Conservation (phyloP, 2,797 vertebrate genomes). For the Sylvia borin region DNA sequence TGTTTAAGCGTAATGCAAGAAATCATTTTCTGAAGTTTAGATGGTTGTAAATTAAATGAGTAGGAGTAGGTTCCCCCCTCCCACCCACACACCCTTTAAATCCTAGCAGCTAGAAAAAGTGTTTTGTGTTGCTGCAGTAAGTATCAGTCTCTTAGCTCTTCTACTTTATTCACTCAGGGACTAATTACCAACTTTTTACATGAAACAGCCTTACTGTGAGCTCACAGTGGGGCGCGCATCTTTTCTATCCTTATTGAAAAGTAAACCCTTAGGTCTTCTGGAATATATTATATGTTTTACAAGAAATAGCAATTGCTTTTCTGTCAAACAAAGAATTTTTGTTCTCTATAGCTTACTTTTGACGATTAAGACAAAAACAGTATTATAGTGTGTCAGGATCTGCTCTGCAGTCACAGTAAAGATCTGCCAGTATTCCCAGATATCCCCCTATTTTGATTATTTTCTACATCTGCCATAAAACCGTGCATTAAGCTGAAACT, state of each 20-base stretch:
- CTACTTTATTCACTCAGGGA: slow-evolving; percentile 96
- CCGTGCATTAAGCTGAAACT: slow-evolving; percentile 28
- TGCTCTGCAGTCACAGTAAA: slow-evolving; percentile 15
- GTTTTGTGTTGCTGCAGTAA: slow-evolving; percentile 81
- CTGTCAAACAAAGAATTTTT: slow-evolving; percentile 49
- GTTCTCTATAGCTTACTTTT: slow-evolving; percentile 65
- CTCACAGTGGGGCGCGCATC: slow-evolving; percentile 77
- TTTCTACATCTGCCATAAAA: slow-evolving; percentile 16
- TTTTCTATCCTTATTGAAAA: slow-evolving; percentile 82
- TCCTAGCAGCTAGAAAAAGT: slow-evolving; percentile 76
- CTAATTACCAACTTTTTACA: slow-evolving; percentile 97
- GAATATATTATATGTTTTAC: slow-evolving; percentile 92
- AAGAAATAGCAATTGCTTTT: slow-evolving; percentile 80
- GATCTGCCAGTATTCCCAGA: neutral
- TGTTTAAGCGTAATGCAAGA: slow-evolving; percentile 56
- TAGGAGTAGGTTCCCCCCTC: slow-evolving; percentile 31
- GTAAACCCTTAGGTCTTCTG: slow-evolving; percentile 92
- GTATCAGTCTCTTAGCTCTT: slow-evolving; percentile 81
- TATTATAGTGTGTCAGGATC: neutral
- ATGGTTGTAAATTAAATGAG: slow-evolving; percentile 56
- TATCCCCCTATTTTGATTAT: slow-evolving; percentile 6
- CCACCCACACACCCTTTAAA: slow-evolving; percentile 64
- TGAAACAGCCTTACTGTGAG: slow-evolving; percentile 87
- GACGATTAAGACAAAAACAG: slow-evolving; percentile 61
- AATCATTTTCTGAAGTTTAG: slow-evolving; percentile 47